These are phyloP conservation scores for Todus mexicanus DNA, from an alignment of 2,797 vertebrate genomes.

Conservation along the genomic window DNA sequence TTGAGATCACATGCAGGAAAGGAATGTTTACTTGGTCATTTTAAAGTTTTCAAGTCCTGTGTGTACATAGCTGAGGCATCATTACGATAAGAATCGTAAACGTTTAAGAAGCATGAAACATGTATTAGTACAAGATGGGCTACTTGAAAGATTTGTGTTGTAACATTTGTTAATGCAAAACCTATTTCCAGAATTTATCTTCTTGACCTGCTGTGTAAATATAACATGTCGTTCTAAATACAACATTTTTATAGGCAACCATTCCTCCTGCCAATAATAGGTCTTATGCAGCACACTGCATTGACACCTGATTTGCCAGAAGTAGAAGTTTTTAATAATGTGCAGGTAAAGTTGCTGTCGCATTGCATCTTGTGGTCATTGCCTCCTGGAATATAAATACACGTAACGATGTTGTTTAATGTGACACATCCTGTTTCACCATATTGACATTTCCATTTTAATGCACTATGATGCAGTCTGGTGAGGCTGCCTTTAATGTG, in stretches of 20 bases:
- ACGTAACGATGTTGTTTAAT: slow-evolving; percentile 13
- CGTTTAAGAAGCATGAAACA: neutral
- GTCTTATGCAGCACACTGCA: neutral
- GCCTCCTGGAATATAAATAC: slow-evolving; percentile 4
- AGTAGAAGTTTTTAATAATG: neutral
- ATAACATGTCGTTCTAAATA: neutral
- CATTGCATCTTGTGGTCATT: neutral
- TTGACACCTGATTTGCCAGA: neutral
- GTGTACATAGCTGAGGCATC: neutral
- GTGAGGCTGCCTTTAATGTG: neutral
- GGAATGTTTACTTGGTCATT: neutral
- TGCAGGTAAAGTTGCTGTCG: neutral
- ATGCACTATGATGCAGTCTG: neutral
- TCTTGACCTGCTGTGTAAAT: neutral
- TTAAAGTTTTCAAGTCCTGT: neutral
- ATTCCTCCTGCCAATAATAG: neutral
- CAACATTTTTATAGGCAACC: neutral
- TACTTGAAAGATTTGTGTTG: neutral
- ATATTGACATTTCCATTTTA: slow-evolving; percentile 46
- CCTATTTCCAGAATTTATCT: neutral
- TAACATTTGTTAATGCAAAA: slow-evolving; percentile 2
- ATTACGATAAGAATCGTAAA: neutral
- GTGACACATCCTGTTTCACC: neutral
- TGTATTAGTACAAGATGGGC: neutral
- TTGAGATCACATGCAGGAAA: neutral